Base-by-base conservation (phyloP, 2,888 invertebrate genomes). In the Chrysodeixis includens region DNA sequence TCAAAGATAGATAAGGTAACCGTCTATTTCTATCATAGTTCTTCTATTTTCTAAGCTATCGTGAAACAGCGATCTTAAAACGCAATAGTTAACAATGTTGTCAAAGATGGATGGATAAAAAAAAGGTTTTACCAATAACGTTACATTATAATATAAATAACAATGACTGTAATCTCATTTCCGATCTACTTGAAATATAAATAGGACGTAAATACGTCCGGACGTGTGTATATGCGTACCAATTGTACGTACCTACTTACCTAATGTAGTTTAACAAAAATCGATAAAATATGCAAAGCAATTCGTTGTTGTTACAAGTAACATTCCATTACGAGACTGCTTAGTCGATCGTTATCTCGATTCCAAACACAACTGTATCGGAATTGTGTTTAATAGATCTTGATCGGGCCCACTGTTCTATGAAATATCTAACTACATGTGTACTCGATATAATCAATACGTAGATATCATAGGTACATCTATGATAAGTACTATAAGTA, bases 151-250 rank as follows among this genome's bases (percentile, higher is more conserved):
- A 60, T 56, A 26, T 56, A 60, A 63, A 70, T 60, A 26, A 59
- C n/a, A 5, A 46, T 10, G 12, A 40, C 46, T 52, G 22, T 44
- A 52, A 62, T 78, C 16, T 4, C 40, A 12, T 51, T 52, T 22
- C 7, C 52, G 5, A 73, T 77, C 59, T 66, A 30, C 44, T 66
- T 77, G 0, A 5, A 16, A 73, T 44, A 18, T 54, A 71, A 72
- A 72, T 76, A 73, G 55, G 7, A 7, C 16, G 26, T 22, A 18
- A 22, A n/a, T 49, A 51, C n/a, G n/a, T 40, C 14, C n/a, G 14
- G 14, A n/a, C 40, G 40, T 40, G n/a, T 12, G 14, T n/a, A 14
- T n/a, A 40, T 26, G 26, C 26, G 26, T 4, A 26, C n/a, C 26
- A 26, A 26, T 35, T 35, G 3, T 35, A 35, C 35, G 35, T 35